These are phyloP conservation scores for Aphelinus certus DNA, from an alignment of 1,140 invertebrate species.

Conservation along the genomic window DNA sequence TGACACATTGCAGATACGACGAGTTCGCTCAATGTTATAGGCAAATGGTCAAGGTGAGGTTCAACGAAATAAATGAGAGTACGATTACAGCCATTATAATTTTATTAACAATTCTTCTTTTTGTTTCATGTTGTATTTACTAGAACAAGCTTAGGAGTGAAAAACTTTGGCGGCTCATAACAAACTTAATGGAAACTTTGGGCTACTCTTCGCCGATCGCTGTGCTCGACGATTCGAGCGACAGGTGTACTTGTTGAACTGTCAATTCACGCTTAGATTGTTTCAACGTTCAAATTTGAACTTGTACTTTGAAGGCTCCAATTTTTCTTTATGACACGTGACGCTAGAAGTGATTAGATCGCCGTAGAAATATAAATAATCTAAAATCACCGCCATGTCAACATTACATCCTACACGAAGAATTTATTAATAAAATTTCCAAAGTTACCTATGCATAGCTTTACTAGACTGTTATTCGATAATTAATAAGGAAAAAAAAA, in stretches of 20 bases:
- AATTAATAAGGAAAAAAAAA: neutral
- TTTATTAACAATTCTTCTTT: conserved; percentile 48
- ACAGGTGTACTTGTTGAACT: conserved; percentile 9
- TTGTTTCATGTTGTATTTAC: conserved; percentile 40
- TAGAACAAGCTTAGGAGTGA: conserved; percentile 53
- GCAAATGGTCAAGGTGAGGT: conserved; percentile 49
- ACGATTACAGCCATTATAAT: conserved; percentile 33
- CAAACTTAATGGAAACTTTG: conserved; percentile 45
- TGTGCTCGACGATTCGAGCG: conserved; percentile 1
- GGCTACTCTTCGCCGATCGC: conserved; percentile 41
- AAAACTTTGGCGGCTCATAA: conserved; percentile 53
- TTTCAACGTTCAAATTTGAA: too few relatives aligned
- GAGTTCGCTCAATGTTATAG: conserved; percentile 54
- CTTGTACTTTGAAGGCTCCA: too few relatives aligned
- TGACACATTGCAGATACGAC: conserved; percentile 47
- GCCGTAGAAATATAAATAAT: too few relatives aligned
- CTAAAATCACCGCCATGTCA: too few relatives aligned
- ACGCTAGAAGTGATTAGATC: too few relatives aligned
- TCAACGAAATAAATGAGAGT: conserved; percentile 21
- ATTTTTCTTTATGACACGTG: too few relatives aligned
- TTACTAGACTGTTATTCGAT: too few relatives aligned
- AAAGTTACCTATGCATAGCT: too few relatives aligned
- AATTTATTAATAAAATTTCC: too few relatives aligned
- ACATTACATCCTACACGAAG: too few relatives aligned
- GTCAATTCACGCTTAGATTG: too few relatives aligned